These are phyloP conservation scores for Anagyrus pseudococci DNA, from an alignment of 2,888 invertebrate species.

Conservation along the genomic window DNA sequence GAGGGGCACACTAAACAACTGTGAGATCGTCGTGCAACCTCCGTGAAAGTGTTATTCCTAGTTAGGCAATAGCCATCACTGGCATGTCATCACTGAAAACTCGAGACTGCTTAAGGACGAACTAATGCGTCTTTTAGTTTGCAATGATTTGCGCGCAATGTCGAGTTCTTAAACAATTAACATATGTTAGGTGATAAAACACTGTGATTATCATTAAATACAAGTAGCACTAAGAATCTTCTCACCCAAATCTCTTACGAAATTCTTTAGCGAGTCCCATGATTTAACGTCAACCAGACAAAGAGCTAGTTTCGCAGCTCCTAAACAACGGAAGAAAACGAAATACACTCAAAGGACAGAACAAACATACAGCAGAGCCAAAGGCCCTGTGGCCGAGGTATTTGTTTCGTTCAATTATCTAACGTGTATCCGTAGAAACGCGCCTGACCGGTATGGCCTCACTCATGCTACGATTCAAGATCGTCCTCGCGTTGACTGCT, in stretches of 20 bases:
- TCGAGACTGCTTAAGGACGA: too few species aligned
- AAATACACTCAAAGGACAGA: neutral
- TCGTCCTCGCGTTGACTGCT: conserved; percentile 90
- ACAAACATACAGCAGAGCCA: conserved; percentile 7
- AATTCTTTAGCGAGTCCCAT: too few species aligned
- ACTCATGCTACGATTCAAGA: conserved; percentile 75
- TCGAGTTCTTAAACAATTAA: neutral
- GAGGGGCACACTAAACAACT: neutral
- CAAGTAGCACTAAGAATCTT: neutral
- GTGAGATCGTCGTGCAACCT: neutral
- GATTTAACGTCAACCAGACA: too few species aligned
- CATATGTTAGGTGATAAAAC: neutral
- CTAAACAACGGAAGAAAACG: neutral
- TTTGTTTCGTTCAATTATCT: neutral
- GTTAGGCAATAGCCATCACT: neutral
- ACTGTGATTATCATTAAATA: neutral
- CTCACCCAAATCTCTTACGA: neutral
- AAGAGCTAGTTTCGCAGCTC: too few species aligned
- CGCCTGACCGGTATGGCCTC: conserved; percentile 54
- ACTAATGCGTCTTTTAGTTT: too few species aligned
- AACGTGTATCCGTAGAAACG: conserved; percentile 39
- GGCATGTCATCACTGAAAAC: too few species aligned
- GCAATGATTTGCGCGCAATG: too few species aligned
- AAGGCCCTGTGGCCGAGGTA: neutral
- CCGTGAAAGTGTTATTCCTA: too few species aligned